Conservation (phyloP, 2,888 invertebrate species). For the Sussaba pulchella region DNA sequence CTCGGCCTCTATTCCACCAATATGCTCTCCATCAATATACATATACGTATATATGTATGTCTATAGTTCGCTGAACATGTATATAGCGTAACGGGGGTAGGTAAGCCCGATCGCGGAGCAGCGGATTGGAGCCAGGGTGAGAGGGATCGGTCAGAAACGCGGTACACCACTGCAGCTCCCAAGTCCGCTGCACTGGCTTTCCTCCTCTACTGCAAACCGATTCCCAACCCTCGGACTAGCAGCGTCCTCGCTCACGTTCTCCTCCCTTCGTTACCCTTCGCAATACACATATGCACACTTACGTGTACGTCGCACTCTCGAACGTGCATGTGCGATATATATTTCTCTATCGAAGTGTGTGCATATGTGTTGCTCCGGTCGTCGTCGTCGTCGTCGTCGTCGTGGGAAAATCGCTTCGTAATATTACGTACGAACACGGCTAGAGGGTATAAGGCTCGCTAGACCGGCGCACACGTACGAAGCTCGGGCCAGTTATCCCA, state of each 20-base stretch:
- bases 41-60: constrained; percentile 1
- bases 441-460: constrained; percentile 18
- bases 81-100: constrained; percentile 23
- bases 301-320: constrained; percentile 15
- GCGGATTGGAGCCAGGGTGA: constrained; percentile 38
- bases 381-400: constrained; percentile 29
- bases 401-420: constrained; percentile 15
- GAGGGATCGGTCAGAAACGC: constrained; percentile 70
- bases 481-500: not conserved
- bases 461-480: not conserved
- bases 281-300: constrained; percentile 45
- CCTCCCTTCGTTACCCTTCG: constrained; percentile 31
- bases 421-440: constrained; percentile 39
- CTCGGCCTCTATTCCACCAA: not conserved
- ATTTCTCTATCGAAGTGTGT: constrained; percentile 16
- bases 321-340: constrained; percentile 15
- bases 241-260: constrained; percentile 41
- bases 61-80: not conserved
- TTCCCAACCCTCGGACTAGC: constrained; percentile 55
- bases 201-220: constrained; percentile 51
- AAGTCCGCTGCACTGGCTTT: constrained; percentile 61
- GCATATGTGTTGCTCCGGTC: not conserved
- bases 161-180: constrained; percentile 68
- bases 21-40: constrained; percentile 39
- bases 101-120: constrained; percentile 35